A percentile compares a stretch with the other conserved stretches of the same genome.
These are phyloP conservation scores for Zootermopsis nevadensis DNA, from an alignment of 2,888 invertebrate species.

Conservation along the genomic window DNA sequence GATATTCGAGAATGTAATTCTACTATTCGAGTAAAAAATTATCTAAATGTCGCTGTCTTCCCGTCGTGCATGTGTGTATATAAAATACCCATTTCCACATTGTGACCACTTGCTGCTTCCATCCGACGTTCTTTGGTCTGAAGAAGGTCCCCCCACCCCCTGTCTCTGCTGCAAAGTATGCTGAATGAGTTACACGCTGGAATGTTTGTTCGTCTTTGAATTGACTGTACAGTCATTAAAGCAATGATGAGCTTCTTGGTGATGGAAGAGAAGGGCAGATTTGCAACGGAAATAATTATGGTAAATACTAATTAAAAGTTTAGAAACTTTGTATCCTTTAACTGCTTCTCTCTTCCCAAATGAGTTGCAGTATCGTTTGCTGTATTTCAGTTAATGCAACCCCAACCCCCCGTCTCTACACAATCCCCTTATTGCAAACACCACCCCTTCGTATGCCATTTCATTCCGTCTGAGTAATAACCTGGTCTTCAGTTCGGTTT, in stretches of 20 bases:
- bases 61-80: too few species aligned
- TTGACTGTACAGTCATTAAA: constrained; percentile 25
- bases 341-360: constrained; percentile 35
- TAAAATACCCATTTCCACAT: too few species aligned
- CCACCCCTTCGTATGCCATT: not conserved
- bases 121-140: too few species aligned
- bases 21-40: too few species aligned
- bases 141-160: too few species aligned
- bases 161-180: too few species aligned
- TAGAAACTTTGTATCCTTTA: constrained; percentile 40
- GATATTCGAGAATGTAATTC: too few species aligned
- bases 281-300: constrained; percentile 46
- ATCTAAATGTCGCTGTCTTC: too few species aligned
- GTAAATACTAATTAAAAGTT: constrained; percentile 51
- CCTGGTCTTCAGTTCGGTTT: not conserved
- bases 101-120: too few species aligned
- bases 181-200: too few species aligned
- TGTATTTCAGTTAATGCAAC: not conserved
- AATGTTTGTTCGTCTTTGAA: not conserved
- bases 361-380: constrained; percentile 9
- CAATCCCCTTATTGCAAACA: constrained; percentile 2
- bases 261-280: constrained; percentile 18
- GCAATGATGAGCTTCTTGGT: constrained; percentile 4
- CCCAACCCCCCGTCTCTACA: not conserved
- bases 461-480: not conserved